Conservation (phyloP, 2,888 invertebrate species). For the Thecophora atra region DNA sequence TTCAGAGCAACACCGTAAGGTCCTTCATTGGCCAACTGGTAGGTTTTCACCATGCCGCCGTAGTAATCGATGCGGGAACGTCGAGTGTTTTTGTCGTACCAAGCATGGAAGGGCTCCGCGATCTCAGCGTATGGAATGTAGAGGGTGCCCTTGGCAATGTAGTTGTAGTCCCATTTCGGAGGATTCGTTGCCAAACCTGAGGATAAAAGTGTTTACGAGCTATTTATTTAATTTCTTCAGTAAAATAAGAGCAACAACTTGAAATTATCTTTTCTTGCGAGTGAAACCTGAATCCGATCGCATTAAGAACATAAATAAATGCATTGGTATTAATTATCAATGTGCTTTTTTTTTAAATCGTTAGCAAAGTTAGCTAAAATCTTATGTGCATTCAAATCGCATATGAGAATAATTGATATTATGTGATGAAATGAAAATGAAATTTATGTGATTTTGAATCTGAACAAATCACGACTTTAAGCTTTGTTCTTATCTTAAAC, state of each 20-base stretch:
- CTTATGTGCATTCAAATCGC: no score
- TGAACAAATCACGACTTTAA: no score
- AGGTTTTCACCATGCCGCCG: conserved; percentile 93
- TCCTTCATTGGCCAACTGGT: conserved; percentile 75
- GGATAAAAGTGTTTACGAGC: background rate
- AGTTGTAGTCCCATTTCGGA: conserved; percentile 77
- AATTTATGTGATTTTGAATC: no score
- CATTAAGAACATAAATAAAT: no score
- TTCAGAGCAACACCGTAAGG: conserved; percentile 79
- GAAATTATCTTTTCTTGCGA: no score
- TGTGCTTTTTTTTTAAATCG: no score
- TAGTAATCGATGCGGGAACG: conserved; percentile 94
- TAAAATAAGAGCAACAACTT: background rate
- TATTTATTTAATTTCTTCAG: background rate
- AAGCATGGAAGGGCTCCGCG: conserved; percentile 88
- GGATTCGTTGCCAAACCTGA: conserved; percentile 62
- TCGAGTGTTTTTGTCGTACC: conserved; percentile 79
- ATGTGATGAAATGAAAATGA: no score
- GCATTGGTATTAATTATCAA: no score
- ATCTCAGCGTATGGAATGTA: conserved; percentile 95
- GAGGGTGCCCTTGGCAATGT: conserved; percentile 80
- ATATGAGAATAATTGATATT: no score
- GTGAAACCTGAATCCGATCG: no score
- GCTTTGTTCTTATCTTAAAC: no score
- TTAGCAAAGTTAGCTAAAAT: no score